A percentile compares a stretch with the other conserved stretches of the same genome.
Conservation (phyloP, 2,113 vertebrate species). For the Colossoma macropomum region DNA sequence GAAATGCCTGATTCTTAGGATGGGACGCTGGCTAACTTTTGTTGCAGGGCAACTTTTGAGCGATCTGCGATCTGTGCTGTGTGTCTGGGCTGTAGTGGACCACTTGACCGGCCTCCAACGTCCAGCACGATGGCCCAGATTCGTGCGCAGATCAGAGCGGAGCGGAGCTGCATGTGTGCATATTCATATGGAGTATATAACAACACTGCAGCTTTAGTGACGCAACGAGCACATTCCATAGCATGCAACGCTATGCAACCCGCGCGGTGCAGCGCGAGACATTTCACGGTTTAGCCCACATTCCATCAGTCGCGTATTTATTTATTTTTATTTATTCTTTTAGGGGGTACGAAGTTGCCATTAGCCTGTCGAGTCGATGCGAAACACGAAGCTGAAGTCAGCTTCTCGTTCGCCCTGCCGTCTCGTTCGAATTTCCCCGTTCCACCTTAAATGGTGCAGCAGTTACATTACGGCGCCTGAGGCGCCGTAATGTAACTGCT, state of each 20-base stretch:
- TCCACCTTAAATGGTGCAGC: no score
- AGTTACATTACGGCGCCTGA: no score
- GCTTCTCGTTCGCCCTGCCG: no score
- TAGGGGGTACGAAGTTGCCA: not conserved
- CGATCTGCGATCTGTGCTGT: no score
- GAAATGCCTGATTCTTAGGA: no score
- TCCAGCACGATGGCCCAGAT: not conserved
- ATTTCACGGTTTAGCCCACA: not conserved
- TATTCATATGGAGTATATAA: not conserved
- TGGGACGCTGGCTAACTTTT: no score
- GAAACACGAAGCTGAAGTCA: no score
- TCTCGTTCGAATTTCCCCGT: no score
- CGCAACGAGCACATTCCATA: constrained; percentile 54
- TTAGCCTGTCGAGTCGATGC: not conserved
- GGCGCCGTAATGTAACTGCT: no score
- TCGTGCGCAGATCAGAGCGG: not conserved
- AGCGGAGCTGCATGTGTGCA: not conserved
- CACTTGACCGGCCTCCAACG: not conserved
- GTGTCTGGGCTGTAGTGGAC: no score
- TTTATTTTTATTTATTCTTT: not conserved
- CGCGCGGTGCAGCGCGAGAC: not conserved
- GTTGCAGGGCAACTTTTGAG: not conserved
- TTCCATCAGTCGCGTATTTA: not conserved
- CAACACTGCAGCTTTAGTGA: constrained; percentile 48
- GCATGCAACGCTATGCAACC: constrained; percentile 56